Percentiles rank a stretch among this genome's conserved stretches.
phyloP scores from a whole-genome alignment of 2,797 vertebrate species.

The Squalus acanthias region DNA sequence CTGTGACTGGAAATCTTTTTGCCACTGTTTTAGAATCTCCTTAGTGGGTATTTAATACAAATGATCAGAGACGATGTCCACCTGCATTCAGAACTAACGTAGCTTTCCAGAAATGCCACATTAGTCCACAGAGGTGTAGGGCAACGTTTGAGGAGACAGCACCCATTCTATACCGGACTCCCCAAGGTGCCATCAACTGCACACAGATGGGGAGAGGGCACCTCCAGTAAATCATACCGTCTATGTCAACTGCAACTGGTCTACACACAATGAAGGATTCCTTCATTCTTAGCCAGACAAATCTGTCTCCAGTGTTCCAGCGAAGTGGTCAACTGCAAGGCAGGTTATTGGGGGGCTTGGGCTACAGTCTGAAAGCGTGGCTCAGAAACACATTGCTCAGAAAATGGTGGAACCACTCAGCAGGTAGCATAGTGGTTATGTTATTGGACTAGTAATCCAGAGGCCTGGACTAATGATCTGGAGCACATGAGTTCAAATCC shows the following conservation, averaged over 20 bases:
- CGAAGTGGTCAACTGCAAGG: neutral
- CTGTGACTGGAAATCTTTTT: neutral
- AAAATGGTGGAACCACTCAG: too few relatives aligned
- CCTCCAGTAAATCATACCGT: neutral
- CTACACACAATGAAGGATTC: neutral
- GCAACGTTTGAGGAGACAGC: neutral
- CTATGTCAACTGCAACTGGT: neutral
- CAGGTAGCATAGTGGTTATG: too few relatives aligned
- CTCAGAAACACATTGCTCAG: neutral
- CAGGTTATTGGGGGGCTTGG: too few relatives aligned
- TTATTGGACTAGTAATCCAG: too few relatives aligned
- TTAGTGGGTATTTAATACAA: too few relatives aligned
- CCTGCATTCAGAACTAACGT: too few relatives aligned
- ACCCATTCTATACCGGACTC: neutral
- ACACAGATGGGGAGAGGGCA: neutral
- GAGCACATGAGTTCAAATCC: too few relatives aligned
- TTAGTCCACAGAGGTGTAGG: neutral
- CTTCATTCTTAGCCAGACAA: neutral
- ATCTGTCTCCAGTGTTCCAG: neutral
- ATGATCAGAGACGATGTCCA: too few relatives aligned
- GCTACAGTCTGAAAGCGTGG: neutral
- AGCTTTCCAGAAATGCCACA: too few relatives aligned
- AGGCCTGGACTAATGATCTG: too few relatives aligned
- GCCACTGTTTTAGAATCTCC: too few relatives aligned
- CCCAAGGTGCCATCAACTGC: neutral